phyloP scores from a whole-genome alignment of 2,113 vertebrate genomes.

The Columba livia region DNA sequence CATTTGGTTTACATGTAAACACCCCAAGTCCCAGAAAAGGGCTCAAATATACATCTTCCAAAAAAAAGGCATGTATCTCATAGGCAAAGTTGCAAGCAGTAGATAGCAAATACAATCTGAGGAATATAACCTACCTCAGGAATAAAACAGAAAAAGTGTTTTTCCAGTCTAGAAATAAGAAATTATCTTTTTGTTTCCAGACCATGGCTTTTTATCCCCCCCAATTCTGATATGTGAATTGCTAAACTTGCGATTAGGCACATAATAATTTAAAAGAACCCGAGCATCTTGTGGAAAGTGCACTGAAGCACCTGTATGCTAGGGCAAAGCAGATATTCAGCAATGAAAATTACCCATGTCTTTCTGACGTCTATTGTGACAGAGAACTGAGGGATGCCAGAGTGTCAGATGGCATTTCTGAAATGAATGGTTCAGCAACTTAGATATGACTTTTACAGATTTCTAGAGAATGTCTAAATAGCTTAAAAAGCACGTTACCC shows the following conservation, averaged over 20 bases:
- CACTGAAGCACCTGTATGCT: neutral
- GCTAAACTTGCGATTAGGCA: neutral
- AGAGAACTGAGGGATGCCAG: neutral
- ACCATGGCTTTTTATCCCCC: neutral
- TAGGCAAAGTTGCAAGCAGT: neutral
- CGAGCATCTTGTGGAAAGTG: neutral
- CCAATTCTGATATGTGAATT: neutral
- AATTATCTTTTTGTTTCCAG: neutral
- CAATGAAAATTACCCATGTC: neutral
- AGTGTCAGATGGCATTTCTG: neutral
- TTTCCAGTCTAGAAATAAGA: neutral
- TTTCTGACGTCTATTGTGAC: neutral
- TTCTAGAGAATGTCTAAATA: neutral
- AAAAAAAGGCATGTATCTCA: neutral
- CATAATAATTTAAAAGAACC: neutral
- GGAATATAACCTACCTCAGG: neutral
- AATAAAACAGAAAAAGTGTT: neutral
- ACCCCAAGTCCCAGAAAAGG: neutral
- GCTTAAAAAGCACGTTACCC: neutral
- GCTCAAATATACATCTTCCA: neutral
- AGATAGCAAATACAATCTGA: neutral
- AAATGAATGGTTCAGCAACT: neutral
- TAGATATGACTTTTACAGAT: neutral
- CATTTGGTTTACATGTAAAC: neutral
- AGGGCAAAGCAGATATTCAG: neutral